Evolutionary conservation across 1,140 invertebrate species (phyloP).

Genomic region (Caenorhabditis remanei): DNA sequence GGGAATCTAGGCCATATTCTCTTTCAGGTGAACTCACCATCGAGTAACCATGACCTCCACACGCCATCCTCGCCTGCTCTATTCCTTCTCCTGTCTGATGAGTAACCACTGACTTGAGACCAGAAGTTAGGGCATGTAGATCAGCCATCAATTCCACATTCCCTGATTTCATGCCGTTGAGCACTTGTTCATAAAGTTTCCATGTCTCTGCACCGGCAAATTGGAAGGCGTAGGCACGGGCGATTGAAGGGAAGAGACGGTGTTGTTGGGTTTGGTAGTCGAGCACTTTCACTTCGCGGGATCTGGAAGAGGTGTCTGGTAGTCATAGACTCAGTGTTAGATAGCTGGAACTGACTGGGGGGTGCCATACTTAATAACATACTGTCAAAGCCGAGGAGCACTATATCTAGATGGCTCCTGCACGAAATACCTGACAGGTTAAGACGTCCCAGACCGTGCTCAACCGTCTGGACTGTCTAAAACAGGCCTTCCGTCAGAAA

Average conservation of each 20-base stretch:
- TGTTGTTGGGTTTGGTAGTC: constrained; percentile 93
- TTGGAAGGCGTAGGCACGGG: constrained; percentile 85
- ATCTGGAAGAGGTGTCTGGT: constrained; percentile 79
- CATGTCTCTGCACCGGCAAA: constrained; percentile 85
- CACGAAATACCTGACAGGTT: no score
- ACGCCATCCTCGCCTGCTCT: constrained; percentile 86
- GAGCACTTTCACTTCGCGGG: constrained; percentile 88
- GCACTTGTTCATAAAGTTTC: constrained; percentile 83
- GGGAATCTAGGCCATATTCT: no score
- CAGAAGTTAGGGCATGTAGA: constrained; percentile 89
- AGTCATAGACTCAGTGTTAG: no score
- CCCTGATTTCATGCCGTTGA: constrained; percentile 77
- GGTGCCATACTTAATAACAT: no score
- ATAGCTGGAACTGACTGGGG: no score
- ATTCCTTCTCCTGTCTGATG: constrained; percentile 84
- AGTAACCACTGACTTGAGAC: constrained; percentile 88
- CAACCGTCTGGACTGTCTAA: no score
- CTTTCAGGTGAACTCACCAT: constrained; percentile 80
- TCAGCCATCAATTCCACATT: constrained; percentile 69
- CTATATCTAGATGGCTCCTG: no score
- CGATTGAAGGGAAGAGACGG: constrained; percentile 87
- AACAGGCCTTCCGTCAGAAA: no score
- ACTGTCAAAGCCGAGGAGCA: no score
- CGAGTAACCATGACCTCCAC: constrained; percentile 93
- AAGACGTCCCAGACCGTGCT: no score